These are phyloP conservation scores for Sphaerophoria rueppellii DNA, from an alignment of 2,888 invertebrate species.

Conservation along the genomic window DNA sequence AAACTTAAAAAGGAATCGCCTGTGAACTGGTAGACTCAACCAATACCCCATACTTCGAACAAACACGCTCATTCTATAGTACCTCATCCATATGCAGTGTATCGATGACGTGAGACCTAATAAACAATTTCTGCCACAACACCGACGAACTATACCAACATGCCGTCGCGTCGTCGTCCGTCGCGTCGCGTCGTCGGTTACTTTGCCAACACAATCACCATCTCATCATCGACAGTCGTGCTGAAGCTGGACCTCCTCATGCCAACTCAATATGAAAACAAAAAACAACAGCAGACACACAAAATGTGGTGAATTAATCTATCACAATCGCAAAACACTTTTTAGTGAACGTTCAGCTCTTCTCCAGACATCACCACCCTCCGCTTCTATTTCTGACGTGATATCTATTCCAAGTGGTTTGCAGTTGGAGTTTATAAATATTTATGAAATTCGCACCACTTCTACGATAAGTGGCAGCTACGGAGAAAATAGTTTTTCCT, in stretches of 20 bases:
- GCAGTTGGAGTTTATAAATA: conserved; percentile 66
- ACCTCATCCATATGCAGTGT: conserved; percentile 71
- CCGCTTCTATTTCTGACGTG: background rate
- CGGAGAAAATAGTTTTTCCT: background rate
- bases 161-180: background rate
- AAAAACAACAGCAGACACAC: conserved; percentile 15
- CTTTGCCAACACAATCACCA: no score
- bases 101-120: conserved; percentile 53
- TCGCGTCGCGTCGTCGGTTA: background rate
- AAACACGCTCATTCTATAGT: background rate
- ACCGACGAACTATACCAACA: conserved; percentile 60
- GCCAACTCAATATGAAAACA: conserved; percentile 22
- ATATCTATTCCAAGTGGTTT: conserved; percentile 24
- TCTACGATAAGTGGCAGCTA: conserved; percentile 62
- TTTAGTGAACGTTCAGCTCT: conserved; percentile 31
- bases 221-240: background rate
- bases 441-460: conserved; percentile 72
- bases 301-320: conserved; percentile 68
- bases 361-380: background rate
- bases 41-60: background rate
- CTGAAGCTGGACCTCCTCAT: conserved; percentile 24
- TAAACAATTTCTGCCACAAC: conserved; percentile 69
- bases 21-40: background rate
- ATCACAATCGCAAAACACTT: conserved; percentile 52
- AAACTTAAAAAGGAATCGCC: conserved; percentile 3